Conservation (phyloP, 2,113 vertebrate species). For the Corapipo altera region DNA sequence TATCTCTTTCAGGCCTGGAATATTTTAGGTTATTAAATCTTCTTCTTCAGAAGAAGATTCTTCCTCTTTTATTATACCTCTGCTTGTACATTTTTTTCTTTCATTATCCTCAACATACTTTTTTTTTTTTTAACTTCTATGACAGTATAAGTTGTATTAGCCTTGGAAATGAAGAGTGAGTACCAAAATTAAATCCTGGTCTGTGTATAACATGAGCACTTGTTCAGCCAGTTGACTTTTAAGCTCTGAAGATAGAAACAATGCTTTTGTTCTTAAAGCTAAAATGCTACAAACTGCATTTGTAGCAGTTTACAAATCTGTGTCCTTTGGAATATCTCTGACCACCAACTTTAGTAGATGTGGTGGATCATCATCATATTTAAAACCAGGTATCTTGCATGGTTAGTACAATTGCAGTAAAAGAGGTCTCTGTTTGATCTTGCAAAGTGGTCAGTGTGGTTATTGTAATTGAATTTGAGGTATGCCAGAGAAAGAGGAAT, state of each 20-base stretch:
- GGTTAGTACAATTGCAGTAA: background rate
- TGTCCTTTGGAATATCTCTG: background rate
- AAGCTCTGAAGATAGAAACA: background rate
- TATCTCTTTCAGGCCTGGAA: background rate
- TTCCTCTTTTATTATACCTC: background rate
- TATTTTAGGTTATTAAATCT: background rate
- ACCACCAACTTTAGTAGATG: background rate
- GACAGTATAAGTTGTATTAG: background rate
- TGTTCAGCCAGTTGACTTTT: background rate
- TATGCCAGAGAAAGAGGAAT: background rate
- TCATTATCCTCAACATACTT: background rate
- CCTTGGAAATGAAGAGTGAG: background rate
- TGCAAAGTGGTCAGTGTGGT: background rate
- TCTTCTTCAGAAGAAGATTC: background rate
- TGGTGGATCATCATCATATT: background rate
- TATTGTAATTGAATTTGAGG: background rate
- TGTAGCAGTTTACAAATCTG: background rate
- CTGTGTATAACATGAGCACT: background rate
- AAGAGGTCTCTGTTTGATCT: background rate
- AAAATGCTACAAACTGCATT: no score
- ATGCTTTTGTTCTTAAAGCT: background rate
- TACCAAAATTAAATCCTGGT: background rate
- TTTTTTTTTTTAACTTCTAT: background rate
- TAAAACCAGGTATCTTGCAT: background rate
- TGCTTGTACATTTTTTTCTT: background rate